phyloP scores from a whole-genome alignment of 1,140 invertebrate genomes.

The Camponotus pennsylvanicus region DNA sequence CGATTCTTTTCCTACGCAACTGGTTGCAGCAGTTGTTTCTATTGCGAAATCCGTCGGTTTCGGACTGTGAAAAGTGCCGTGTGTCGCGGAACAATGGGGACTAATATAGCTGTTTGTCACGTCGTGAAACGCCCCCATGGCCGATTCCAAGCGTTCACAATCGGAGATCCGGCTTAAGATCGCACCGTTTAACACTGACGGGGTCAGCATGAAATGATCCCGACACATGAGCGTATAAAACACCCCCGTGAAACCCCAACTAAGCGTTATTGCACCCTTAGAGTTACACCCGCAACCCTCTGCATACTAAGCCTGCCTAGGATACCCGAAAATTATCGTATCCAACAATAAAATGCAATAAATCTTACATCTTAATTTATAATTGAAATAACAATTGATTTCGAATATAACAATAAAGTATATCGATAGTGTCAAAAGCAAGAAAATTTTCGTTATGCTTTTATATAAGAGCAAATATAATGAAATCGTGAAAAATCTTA shows the following conservation, averaged over 20 bases:
- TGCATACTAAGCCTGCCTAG: background rate
- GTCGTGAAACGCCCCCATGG: slow-evolving; percentile 54
- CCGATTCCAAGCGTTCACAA: slow-evolving; percentile 62
- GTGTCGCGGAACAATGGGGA: slow-evolving; percentile 38
- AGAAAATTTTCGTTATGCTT: background rate
- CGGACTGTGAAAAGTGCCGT: slow-evolving; percentile 35
- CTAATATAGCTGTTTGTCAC: slow-evolving; percentile 72
- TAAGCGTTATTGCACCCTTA: slow-evolving; percentile 68
- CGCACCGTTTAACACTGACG: slow-evolving; percentile 77
- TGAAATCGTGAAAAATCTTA: slow-evolving; percentile 14
- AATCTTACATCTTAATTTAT: background rate
- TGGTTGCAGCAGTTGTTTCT: slow-evolving; percentile 20
- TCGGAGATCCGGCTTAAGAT: slow-evolving; percentile 80
- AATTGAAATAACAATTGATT: background rate
- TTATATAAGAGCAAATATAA: background rate
- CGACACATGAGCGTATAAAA: slow-evolving; percentile 74
- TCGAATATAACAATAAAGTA: background rate
- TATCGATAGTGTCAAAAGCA: background rate
- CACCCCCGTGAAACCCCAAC: slow-evolving; percentile 79
- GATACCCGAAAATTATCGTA: background rate
- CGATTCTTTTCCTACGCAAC: background rate
- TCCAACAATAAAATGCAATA: background rate
- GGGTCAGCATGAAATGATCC: slow-evolving; percentile 55
- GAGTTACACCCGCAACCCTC: slow-evolving; percentile 15
- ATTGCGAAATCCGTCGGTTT: background rate